Percentiles rank a stretch among this genome's conserved stretches.
Conservation (phyloP, 1,140 invertebrate species). For the Rhagoletis zephyria region DNA sequence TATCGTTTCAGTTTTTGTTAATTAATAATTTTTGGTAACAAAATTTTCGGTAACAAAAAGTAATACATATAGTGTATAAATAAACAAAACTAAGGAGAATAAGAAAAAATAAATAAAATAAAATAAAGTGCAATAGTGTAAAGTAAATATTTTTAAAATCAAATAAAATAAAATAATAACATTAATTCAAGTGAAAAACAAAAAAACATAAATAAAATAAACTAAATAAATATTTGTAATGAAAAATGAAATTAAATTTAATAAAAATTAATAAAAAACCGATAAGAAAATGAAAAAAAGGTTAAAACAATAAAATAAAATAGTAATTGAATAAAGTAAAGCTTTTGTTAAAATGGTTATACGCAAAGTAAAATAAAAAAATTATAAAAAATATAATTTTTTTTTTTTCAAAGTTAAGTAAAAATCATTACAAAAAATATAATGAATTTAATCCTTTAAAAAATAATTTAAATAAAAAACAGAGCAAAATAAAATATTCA, state of each 20-base stretch:
- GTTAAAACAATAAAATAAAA: background rate
- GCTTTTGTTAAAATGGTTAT: background rate
- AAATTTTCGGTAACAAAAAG: too few relatives aligned
- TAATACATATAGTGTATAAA: too few relatives aligned
- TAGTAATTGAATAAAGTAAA: background rate
- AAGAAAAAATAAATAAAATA: background rate
- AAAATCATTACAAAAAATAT: background rate
- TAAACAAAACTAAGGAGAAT: too few relatives aligned
- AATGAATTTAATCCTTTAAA: background rate
- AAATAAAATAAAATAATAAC: background rate
- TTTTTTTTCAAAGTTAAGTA: too few relatives aligned
- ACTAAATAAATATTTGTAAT: too few relatives aligned
- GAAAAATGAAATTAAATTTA: too few relatives aligned
- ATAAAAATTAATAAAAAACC: too few relatives aligned
- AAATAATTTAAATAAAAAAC: too few relatives aligned
- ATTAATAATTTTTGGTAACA: background rate
- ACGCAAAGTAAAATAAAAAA: background rate
- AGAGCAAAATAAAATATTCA: too few relatives aligned
- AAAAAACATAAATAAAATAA: background rate
- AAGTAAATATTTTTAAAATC: background rate
- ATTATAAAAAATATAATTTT: background rate
- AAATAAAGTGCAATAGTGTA: slow-evolving; percentile 7
- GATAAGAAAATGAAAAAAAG: too few relatives aligned
- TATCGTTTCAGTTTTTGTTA: background rate
- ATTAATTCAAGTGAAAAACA: background rate